Evolutionary conservation across 2,797 vertebrate genomes (phyloP), one percentile per base, ranked within the genome.

Genomic region (Ctenopoma multispine): DNA sequence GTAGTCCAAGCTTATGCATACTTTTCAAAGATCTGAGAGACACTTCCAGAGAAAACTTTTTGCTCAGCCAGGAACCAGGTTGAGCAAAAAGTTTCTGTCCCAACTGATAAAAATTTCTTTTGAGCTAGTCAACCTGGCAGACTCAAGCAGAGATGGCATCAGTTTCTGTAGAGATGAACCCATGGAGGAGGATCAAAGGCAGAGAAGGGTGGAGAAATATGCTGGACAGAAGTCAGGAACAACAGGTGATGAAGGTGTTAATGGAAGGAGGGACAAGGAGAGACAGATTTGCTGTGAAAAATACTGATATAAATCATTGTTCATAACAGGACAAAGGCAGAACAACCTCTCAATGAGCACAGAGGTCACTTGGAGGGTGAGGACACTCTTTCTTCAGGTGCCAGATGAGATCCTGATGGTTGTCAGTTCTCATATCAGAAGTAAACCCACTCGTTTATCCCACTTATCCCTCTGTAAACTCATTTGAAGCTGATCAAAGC

Each of bases 111-210:
- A 69, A 68, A 68, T 48, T 57, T 76, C 69, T 62, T 84, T 84
- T 80, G 79, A 88, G 82, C 71, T 85, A 17, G 57, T 55, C 47
- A 48, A 44, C 64, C 58, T 41, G 59, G 77, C 59, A 81, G 68
- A 71, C 51, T 71, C 6, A 44, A 68, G 67, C 65, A 59, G 74
- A 51, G 59, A 72, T 75, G 63, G 55, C 31, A 44, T 60, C 57
- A 58, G 56, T 58, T 11, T 65, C 40, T 15, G 18, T 46, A n/a
- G 74, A 78, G 65, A 57, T 27, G 34, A 69, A 70, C 56, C 18
- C 1, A 50, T 70, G 54, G 23, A 43, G 18, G 63, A 63, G 27
- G 83, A 90, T 90, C 88, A 89, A 90, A 87, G 75, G 44, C 12
- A 20, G 18, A 58, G 56, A 14, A 24, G 63, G 81, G 79, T 53